These are phyloP conservation scores for Zosterops japonicus DNA, from an alignment of 2,113 vertebrate species.

Conservation along the genomic window DNA sequence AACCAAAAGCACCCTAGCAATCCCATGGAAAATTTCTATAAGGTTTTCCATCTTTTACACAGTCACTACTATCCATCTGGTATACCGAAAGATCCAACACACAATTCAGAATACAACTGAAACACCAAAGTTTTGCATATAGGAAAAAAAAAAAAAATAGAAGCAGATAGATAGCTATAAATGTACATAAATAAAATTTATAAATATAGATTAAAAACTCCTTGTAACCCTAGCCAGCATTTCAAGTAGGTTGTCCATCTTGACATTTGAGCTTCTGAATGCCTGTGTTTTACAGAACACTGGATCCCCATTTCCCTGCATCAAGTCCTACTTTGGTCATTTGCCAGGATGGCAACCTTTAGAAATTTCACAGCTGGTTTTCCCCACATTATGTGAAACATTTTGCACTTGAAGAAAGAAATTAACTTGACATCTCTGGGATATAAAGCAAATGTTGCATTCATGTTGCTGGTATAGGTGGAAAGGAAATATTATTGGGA, in stretches of 20 bases:
- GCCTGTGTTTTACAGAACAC: neutral
- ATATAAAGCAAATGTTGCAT: neutral
- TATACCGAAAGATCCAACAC: neutral
- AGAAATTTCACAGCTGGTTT: neutral
- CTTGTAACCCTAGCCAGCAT: neutral
- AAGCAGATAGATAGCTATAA: neutral
- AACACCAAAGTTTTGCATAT: neutral
- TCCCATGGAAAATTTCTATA: neutral
- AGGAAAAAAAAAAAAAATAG: neutral
- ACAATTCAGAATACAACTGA: neutral
- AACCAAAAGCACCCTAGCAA: neutral
- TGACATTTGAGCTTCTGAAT: neutral
- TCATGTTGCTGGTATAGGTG: neutral
- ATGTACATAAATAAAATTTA: neutral
- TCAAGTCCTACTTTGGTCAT: neutral
- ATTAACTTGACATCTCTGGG: neutral
- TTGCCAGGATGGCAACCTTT: neutral
- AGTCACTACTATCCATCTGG: neutral
- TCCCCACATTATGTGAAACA: neutral
- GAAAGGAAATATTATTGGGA: neutral
- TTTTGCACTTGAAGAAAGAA: neutral
- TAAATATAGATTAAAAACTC: neutral
- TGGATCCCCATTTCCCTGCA: rapidly evolving
- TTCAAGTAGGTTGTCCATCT: neutral
- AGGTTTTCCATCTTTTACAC: neutral